Evolutionary conservation across 2,888 invertebrate genomes (phyloP).

Genomic region (Melanchra persicariae): DNA sequence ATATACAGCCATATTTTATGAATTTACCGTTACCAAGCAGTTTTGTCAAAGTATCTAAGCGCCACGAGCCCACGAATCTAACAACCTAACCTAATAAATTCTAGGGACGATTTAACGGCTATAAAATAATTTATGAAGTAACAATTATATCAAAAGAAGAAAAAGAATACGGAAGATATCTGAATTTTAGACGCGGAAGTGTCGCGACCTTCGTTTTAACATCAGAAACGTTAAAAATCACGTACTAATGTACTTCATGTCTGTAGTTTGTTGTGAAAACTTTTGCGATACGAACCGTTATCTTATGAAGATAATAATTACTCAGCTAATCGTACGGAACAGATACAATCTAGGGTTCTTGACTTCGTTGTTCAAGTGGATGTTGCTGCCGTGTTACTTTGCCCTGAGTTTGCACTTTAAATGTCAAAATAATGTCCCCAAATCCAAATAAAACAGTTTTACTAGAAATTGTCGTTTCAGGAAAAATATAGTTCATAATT

Average conservation of each 20-base stretch:
- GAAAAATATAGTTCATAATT: background rate
- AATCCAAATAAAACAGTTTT: background rate
- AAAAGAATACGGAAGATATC: conserved; percentile 70
- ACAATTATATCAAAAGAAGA: conserved; percentile 58
- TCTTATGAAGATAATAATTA: conserved; percentile 59
- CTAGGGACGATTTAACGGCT: conserved; percentile 23
- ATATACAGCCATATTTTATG: conserved; percentile 22
- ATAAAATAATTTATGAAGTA: conserved; percentile 44
- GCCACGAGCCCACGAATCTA: conserved; percentile 23
- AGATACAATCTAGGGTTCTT: conserved; percentile 49
- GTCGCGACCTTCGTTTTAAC: conserved; percentile 69
- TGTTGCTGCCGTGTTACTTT: background rate
- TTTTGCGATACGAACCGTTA: conserved; percentile 59
- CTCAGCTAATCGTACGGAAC: conserved; percentile 43
- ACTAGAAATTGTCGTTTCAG: background rate
- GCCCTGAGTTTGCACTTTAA: background rate
- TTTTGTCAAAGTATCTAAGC: conserved; percentile 39
- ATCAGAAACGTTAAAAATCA: conserved; percentile 72
- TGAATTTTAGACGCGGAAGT: conserved; percentile 71
- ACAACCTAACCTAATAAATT: conserved; percentile 23
- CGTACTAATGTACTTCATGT: conserved; percentile 64
- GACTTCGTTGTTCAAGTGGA: conserved; percentile 19
- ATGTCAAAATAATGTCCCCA: conserved; percentile 13
- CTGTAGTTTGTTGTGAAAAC: conserved; percentile 66
- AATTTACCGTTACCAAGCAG: conserved; percentile 39